Base-by-base conservation (phyloP, 2,888 invertebrate species). In the Megalurothrips usitatus region DNA sequence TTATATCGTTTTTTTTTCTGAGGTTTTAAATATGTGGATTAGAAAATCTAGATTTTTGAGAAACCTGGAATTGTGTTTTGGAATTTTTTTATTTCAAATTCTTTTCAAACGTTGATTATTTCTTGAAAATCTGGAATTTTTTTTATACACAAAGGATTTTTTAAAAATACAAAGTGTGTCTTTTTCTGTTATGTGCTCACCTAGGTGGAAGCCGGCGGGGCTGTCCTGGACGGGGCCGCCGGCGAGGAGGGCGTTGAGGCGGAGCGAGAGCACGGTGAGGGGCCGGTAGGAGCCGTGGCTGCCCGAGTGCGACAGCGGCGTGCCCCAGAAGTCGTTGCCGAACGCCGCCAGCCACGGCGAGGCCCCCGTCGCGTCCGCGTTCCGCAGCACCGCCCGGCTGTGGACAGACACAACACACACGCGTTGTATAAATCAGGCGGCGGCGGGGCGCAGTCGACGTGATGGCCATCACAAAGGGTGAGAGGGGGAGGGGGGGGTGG, bases 251-350 rank as follows among this genome's bases (percentile, higher is more conserved):
- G 88, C 87, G 85, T 89, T 89, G 49, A 88, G 84, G 26, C 89
- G 87, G 86, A 90, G 90, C 78, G 89, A 86, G 82, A 89, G 87
- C 80, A 89, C 89, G 83, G 89, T 88, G 83, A 90, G 85, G 48
- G 90, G 90, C 12, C 90, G 86, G 86, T 89, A 90, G 49, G 89
- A 89, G 85, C 90, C 90, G 86, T 90, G 90, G 3, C 89, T 89
- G 28, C 90, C 90, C 78, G 87, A 86, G 85, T 89, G 88, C 63
- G 86, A 86, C 79, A 90, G 86, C 3, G 89, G 89, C n/a, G 89
- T 89, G n/a, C 90, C 90, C 90, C 90, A 90, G 85, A 90, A 90
- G 86, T 90, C 90, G 84, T 89, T 86, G 82, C 84, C 85, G 84
- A 89, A 86, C 75, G 89, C 84, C 82, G 87, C 86, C 79, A 85